phyloP scores from a whole-genome alignment of 2,797 vertebrate species.

The Carduelis carduelis region DNA sequence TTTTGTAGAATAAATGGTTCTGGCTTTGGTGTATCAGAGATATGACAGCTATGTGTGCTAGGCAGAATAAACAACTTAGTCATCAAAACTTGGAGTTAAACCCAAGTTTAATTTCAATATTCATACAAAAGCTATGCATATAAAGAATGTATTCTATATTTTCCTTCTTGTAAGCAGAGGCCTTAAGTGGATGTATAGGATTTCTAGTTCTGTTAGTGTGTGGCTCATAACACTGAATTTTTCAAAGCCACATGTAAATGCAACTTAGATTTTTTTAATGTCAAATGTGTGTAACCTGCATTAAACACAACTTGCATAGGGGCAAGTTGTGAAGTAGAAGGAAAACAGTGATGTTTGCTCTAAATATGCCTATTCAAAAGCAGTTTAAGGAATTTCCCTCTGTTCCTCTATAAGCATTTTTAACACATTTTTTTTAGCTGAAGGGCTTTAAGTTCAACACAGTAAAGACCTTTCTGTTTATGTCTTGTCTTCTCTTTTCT shows the following conservation, averaged over 20 bases:
- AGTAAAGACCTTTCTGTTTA: not conserved
- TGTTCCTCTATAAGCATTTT: not conserved
- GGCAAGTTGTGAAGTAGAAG: not conserved
- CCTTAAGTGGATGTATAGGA: not conserved
- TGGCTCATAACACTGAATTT: not conserved
- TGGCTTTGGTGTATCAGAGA: constrained; percentile 43
- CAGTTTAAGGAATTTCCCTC: not conserved
- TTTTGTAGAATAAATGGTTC: constrained; percentile 67
- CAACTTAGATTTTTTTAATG: fast-evolving
- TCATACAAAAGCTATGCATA: not conserved
- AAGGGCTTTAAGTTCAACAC: not conserved
- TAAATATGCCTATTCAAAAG: not conserved
- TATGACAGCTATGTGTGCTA: constrained; percentile 35
- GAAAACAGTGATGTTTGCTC: not conserved
- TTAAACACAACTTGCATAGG: not conserved
- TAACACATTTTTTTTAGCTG: not conserved
- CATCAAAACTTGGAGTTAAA: not conserved
- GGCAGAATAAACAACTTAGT: constrained; percentile 22
- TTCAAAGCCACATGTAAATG: not conserved
- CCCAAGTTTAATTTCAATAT: not conserved
- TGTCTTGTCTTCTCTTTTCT: not conserved
- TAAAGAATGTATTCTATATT: not conserved
- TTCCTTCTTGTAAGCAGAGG: not conserved
- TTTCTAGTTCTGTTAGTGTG: not conserved
- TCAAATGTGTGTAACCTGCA: not conserved